A percentile compares a stretch with the other conserved stretches of the same genome.
These are phyloP conservation scores for Bostrychus sinensis DNA, from an alignment of 2,113 vertebrate species.

Conservation along the genomic window DNA sequence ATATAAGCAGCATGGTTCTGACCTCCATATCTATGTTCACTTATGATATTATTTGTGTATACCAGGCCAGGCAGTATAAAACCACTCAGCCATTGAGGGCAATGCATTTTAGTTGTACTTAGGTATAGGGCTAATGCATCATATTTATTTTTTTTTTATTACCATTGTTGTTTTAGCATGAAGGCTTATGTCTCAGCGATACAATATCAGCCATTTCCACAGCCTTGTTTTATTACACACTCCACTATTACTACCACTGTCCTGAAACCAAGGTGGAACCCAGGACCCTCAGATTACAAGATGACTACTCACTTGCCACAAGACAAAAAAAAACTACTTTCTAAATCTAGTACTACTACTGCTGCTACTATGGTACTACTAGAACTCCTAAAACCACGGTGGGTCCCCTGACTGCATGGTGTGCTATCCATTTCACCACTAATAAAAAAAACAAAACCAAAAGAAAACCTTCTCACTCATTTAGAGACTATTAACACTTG, in stretches of 20 bases:
- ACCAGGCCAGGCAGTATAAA: neutral
- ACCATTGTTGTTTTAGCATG: conserved; percentile 27
- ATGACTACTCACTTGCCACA: too few relatives aligned
- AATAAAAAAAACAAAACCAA: too few relatives aligned
- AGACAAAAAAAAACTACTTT: too few relatives aligned
- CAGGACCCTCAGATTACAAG: too few relatives aligned
- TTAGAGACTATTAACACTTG: conserved; percentile 10
- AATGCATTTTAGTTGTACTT: conserved; percentile 41
- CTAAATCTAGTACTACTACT: too few relatives aligned
- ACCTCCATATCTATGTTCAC: conserved; percentile 7
- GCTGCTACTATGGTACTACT: too few relatives aligned
- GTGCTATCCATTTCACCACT: too few relatives aligned
- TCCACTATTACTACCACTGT: neutral
- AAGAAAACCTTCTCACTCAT: too few relatives aligned
- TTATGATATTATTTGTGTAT: conserved; percentile 32
- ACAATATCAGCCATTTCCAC: conserved; percentile 11
- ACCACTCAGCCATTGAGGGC: conserved; percentile 12
- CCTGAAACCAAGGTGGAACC: too few relatives aligned
- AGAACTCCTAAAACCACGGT: too few relatives aligned
- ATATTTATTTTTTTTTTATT: conserved; percentile 17
- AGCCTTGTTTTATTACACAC: conserved; percentile 12
- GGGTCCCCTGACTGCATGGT: too few relatives aligned
- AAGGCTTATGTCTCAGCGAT: neutral
- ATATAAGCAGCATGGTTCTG: neutral
- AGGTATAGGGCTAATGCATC: conserved; percentile 39